phyloP scores from a whole-genome alignment of 2,113 vertebrate species.

The Indicator maculatus region DNA sequence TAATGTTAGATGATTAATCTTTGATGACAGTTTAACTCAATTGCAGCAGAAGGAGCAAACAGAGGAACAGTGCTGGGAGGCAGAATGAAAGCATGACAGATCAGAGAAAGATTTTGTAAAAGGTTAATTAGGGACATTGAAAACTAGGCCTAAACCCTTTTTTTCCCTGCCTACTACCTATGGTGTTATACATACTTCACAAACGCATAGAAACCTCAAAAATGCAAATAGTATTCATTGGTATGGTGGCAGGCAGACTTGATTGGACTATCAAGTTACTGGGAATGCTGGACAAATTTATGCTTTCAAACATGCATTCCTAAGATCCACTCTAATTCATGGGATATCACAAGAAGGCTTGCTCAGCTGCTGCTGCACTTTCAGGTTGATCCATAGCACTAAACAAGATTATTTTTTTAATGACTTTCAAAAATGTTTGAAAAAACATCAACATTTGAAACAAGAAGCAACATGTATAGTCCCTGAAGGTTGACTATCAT shows the following conservation, averaged over 20 bases:
- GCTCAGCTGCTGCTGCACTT: background rate
- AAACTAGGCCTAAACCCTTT: background rate
- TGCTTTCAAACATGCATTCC: background rate
- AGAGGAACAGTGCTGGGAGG: background rate
- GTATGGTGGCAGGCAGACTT: background rate
- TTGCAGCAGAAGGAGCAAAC: background rate
- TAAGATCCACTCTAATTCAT: background rate
- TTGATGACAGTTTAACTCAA: background rate
- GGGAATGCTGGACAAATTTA: background rate
- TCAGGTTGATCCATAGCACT: background rate
- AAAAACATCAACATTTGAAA: background rate
- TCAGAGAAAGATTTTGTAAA: background rate
- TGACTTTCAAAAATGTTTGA: background rate
- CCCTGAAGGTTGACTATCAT: background rate
- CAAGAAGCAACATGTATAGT: background rate
- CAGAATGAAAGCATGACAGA: background rate
- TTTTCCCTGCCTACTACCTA: background rate
- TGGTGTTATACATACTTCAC: background rate
- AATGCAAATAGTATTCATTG: background rate
- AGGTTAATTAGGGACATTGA: background rate
- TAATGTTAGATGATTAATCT: background rate
- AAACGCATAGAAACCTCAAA: background rate
- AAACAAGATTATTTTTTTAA: background rate
- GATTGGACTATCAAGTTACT: background rate
- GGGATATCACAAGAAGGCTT: background rate